Evolutionary conservation across 1,140 invertebrate genomes (phyloP).

Genomic region (Eriocheir sinensis): DNA sequence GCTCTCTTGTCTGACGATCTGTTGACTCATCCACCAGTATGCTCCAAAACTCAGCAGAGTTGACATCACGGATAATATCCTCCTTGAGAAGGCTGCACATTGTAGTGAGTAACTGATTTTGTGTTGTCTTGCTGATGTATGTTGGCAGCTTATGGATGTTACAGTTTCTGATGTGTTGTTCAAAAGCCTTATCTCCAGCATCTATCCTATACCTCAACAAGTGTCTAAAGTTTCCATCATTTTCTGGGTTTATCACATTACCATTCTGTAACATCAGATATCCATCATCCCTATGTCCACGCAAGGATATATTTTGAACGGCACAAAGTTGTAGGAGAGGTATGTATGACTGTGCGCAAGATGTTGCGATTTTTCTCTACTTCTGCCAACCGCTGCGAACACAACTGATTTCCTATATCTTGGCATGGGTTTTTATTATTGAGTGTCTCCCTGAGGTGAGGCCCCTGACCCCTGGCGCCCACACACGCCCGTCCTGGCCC

Average conservation of each 20-base stretch:
- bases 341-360: conserved; percentile 40
- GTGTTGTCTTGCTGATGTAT: conserved; percentile 43
- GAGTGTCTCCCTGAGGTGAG: not conserved
- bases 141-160: conserved; percentile 34
- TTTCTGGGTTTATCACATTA: conserved; percentile 33
- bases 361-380: conserved; percentile 30
- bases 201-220: conserved; percentile 40
- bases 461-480: too few species aligned
- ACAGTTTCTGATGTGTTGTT: conserved; percentile 30
- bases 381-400: not conserved
- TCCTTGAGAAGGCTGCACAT: conserved; percentile 48
- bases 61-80: conserved; percentile 35
- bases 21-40: conserved; percentile 45
- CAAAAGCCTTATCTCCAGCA: conserved; percentile 6
- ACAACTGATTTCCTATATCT: conserved; percentile 32
- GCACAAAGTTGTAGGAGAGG: conserved; percentile 20
- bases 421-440: conserved; percentile 25
- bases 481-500: too few species aligned
- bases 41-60: conserved; percentile 31
- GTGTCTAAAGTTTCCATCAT: conserved; percentile 39
- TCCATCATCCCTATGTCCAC: conserved; percentile 39
- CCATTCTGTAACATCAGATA: not conserved
- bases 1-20: conserved; percentile 41
- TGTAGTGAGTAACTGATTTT: conserved; percentile 41
- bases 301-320: conserved; percentile 27